Percentiles rank a stretch among this genome's conserved stretches.
Conservation (phyloP, 2,888 invertebrate species). For the Sepiola atlantica region DNA sequence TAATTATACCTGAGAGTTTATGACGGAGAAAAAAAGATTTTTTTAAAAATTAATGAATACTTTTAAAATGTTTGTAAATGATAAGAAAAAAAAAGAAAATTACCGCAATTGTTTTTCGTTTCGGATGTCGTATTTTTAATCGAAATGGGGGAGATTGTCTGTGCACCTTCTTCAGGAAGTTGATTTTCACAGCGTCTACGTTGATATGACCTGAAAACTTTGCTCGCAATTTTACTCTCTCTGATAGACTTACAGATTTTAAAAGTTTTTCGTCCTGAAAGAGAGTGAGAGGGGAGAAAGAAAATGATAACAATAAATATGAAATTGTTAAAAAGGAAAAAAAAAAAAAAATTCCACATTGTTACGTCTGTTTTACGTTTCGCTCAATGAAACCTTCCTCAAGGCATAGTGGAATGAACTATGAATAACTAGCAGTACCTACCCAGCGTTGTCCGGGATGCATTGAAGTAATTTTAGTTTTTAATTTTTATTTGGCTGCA, state of each 20-base stretch:
- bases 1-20: too few relatives aligned
- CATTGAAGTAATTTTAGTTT: too few relatives aligned
- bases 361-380: too few relatives aligned
- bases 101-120: constrained; percentile 62
- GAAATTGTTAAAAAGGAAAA: background rate
- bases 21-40: background rate
- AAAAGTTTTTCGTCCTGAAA: constrained; percentile 86
- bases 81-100: constrained; percentile 47
- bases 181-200: constrained; percentile 89
- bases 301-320: background rate
- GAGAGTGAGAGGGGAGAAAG: constrained; percentile 48
- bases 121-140: constrained; percentile 74
- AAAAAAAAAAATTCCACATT: background rate
- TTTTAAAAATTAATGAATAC: background rate
- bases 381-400: too few relatives aligned
- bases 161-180: constrained; percentile 88
- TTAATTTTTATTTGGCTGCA: too few relatives aligned
- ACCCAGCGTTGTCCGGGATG: too few relatives aligned
- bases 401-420: background rate
- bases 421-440: too few relatives aligned
- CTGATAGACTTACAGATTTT: constrained; percentile 87
- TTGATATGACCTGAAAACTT: constrained; percentile 83
- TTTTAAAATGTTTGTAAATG: background rate
- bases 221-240: constrained; percentile 91
- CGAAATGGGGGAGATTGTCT: constrained; percentile 85